Conservation (phyloP, 2,888 invertebrate genomes). For the Noctuana brunneofusca region DNA sequence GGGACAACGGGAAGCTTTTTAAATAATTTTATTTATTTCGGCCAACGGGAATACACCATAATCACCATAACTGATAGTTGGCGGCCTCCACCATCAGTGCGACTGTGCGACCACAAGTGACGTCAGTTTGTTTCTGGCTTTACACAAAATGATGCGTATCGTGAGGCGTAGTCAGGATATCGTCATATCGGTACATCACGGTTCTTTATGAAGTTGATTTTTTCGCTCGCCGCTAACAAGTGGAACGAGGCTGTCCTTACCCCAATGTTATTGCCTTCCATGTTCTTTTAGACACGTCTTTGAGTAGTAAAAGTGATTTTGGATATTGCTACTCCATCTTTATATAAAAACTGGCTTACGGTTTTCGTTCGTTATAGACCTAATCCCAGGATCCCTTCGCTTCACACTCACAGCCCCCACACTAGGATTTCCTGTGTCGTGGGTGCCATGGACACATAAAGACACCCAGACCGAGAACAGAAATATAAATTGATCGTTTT, state of each 20-base stretch:
- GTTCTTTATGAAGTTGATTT: not conserved
- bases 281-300: not conserved
- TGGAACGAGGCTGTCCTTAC: not conserved
- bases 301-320: not conserved
- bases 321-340: not conserved
- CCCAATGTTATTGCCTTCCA: slow-evolving; percentile 4
- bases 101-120: not conserved
- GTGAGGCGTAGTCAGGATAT: slow-evolving; percentile 1
- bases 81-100: too few relatives aligned
- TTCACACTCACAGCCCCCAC: too few relatives aligned
- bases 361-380: too few relatives aligned
- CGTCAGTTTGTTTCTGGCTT: not conserved
- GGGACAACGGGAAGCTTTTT: too few relatives aligned
- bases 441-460: too few relatives aligned
- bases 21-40: too few relatives aligned
- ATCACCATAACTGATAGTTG: too few relatives aligned
- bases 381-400: too few relatives aligned
- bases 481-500: too few relatives aligned
- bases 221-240: slow-evolving; percentile 1
- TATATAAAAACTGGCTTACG: not conserved
- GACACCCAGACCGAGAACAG: too few relatives aligned
- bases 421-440: too few relatives aligned
- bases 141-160: slow-evolving; percentile 5
- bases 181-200: slow-evolving; percentile 3
- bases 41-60: too few relatives aligned